Evolutionary conservation across 2,113 vertebrate species (phyloP).

Genomic region (Tauraco erythrolophus): DNA sequence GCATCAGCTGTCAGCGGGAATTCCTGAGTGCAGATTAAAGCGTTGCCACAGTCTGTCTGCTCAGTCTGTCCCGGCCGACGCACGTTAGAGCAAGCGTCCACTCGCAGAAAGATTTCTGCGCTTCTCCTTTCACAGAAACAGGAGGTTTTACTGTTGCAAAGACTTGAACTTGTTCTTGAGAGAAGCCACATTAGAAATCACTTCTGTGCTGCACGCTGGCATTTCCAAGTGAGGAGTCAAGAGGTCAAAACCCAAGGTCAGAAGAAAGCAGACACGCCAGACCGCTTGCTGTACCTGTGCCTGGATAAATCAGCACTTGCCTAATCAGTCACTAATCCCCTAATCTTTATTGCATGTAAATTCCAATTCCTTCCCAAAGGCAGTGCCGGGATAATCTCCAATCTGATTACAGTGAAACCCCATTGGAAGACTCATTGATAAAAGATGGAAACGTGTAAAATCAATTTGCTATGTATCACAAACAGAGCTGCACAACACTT

Average conservation of each 20-base stretch:
- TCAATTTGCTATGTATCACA: background rate
- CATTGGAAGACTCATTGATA: background rate
- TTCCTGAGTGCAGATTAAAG: background rate
- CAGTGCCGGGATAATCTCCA: background rate
- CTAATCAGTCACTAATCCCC: conserved; percentile 9
- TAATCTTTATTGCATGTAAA: conserved; percentile 57
- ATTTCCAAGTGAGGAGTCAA: background rate
- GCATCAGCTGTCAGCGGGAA: conserved; percentile 33
- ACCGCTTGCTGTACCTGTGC: background rate
- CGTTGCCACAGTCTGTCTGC: background rate
- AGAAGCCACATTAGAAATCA: background rate
- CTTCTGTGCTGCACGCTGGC: background rate
- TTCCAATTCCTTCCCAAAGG: background rate
- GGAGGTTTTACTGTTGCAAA: background rate
- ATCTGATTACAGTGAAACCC: background rate
- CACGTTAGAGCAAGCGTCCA: background rate
- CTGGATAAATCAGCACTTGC: background rate
- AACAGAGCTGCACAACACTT: background rate
- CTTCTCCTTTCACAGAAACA: background rate
- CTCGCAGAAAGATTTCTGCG: background rate
- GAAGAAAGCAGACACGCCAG: background rate
- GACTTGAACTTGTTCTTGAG: conserved; percentile 4
- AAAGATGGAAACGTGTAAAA: conserved; percentile 39
- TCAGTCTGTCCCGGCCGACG: background rate
- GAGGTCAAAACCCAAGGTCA: conserved; percentile 27